phyloP scores from a whole-genome alignment of 2,113 vertebrate species.

The Nothocercus nigrocapillus region DNA sequence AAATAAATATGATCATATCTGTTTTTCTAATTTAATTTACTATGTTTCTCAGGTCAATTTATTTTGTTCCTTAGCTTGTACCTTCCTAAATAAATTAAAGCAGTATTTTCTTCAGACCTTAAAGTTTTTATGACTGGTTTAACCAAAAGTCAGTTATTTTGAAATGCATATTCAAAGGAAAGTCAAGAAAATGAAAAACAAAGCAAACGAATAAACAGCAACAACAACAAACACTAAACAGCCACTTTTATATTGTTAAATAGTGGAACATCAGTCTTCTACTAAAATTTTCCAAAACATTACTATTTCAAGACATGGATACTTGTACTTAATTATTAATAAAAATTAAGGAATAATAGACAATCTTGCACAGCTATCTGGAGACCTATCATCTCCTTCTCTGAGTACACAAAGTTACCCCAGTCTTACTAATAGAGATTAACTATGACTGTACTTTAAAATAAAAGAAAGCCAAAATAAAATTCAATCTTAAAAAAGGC shows the following conservation, averaged over 20 bases:
- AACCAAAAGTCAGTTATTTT: neutral
- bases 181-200: neutral
- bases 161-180: neutral
- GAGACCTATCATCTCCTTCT: no score
- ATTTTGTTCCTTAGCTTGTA: neutral
- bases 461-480: neutral
- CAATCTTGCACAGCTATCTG: no score
- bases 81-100: neutral
- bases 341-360: no score
- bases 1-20: neutral
- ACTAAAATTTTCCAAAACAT: neutral
- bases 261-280: neutral
- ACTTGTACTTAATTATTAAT: no score
- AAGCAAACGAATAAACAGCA: neutral
- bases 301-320: neutral
- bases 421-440: no score
- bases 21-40: neutral
- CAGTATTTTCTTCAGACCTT: neutral
- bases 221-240: neutral
- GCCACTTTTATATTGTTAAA: neutral
- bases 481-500: neutral
- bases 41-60: neutral
- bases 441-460: neutral
- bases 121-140: neutral
- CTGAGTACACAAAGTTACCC: no score